phyloP scores from a whole-genome alignment of 1,140 invertebrate genomes.

The Paracyclopina nana region DNA sequence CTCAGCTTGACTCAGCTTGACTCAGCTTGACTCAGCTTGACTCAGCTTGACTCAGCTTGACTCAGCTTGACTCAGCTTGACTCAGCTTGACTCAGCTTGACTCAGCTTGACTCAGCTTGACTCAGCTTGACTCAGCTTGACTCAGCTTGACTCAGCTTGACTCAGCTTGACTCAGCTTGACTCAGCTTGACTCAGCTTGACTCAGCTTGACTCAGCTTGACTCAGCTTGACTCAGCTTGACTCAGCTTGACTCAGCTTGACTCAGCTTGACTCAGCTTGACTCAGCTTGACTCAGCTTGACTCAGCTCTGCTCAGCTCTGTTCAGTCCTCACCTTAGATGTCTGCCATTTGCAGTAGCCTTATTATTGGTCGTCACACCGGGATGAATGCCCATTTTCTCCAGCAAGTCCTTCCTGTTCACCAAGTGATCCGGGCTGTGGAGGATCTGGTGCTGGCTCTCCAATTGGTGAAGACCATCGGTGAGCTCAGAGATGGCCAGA shows the following conservation, averaged over 20 bases:
- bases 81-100: too few species aligned
- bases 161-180: too few species aligned
- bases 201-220: background rate
- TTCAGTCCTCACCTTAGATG: background rate
- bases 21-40: too few species aligned
- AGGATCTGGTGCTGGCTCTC: background rate
- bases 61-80: too few species aligned
- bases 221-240: background rate
- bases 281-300: background rate
- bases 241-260: background rate
- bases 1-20: too few species aligned
- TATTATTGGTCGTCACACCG: background rate
- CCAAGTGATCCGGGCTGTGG: background rate
- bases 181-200: too few species aligned
- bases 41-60: too few species aligned
- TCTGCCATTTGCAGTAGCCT: background rate
- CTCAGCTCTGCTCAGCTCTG: background rate
- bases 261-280: background rate
- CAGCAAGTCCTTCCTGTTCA: background rate
- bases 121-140: too few species aligned
- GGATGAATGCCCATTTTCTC: constrained; percentile 1
- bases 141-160: too few species aligned
- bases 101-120: too few species aligned
- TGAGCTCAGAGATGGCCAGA: background rate
- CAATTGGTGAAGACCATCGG: background rate